Conservation (phyloP, 1,140 invertebrate genomes). For the Macrostomum lignano region DNA sequence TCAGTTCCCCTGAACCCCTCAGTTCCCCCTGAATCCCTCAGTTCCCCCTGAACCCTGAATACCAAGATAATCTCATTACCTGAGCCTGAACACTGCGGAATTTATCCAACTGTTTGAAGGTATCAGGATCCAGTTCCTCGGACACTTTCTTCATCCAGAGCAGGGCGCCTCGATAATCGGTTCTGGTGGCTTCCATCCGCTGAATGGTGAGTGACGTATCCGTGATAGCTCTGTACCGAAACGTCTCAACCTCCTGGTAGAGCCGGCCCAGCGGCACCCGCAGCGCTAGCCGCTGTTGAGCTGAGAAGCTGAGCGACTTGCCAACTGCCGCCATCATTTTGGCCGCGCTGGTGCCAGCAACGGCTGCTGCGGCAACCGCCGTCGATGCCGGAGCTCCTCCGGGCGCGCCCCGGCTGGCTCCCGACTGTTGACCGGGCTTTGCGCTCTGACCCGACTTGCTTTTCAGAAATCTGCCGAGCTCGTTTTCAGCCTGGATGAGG, state of each 20-base stretch:
- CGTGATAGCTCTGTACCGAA: conserved; percentile 60
- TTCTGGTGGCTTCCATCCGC: conserved; percentile 70
- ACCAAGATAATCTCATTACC: no score
- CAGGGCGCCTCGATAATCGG: conserved; percentile 70
- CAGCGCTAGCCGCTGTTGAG: conserved; percentile 57
- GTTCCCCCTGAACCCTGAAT: no score
- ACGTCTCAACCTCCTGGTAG: conserved; percentile 84
- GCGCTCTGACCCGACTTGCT: conserved; percentile 53
- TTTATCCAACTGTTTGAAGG: conserved; percentile 67
- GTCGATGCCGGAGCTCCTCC: no score
- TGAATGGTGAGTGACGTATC: conserved; percentile 66
- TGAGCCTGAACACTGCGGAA: conserved; percentile 46
- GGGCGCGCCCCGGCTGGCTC: no score
- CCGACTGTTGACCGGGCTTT: no score
- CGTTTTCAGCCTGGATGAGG: conserved; percentile 79
- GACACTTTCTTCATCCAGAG: conserved; percentile 98
- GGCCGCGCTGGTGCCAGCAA: no score
- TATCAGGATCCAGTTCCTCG: conserved; percentile 77
- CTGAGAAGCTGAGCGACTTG: conserved; percentile 69
- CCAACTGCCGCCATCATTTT: conserved; percentile 75
- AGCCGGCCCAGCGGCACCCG: conserved; percentile 55
- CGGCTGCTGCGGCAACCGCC: no score
- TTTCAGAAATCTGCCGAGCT: conserved; percentile 75
- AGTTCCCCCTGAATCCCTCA: no score
- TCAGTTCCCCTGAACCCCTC: no score